Evolutionary conservation across 2,113 vertebrate genomes (phyloP).

Genomic region (Brachypteracias leptosomus): DNA sequence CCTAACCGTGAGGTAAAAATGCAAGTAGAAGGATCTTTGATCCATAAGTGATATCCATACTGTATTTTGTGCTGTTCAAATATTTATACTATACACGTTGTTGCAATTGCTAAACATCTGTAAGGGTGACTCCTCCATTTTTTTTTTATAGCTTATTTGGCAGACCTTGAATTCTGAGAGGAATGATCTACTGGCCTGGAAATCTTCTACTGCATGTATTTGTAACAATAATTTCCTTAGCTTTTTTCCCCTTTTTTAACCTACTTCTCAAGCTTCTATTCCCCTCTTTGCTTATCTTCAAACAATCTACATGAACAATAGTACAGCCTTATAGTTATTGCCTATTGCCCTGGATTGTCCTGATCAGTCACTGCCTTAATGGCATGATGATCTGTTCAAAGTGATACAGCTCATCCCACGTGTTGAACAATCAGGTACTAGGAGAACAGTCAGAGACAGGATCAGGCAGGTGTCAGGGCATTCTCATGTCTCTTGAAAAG

Average conservation of each 20-base stretch:
- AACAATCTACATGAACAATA: neutral
- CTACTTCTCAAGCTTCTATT: neutral
- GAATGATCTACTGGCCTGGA: neutral
- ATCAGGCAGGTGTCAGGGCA: neutral
- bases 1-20: neutral
- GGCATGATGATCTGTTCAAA: neutral
- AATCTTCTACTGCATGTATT: neutral
- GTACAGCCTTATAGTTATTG: neutral
- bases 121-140: rapidly evolving
- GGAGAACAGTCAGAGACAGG: neutral
- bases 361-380: neutral
- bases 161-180: neutral
- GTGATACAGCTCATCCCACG: neutral
- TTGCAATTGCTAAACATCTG: neutral
- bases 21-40: neutral
- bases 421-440: neutral
- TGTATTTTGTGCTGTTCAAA: neutral
- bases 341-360: neutral
- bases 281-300: neutral
- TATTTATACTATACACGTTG: neutral
- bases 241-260: neutral
- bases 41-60: neutral
- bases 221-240: neutral
- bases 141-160: neutral
- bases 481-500: neutral